phyloP scores from a whole-genome alignment of 2,113 vertebrate species.

The Cheilinus undulatus region DNA sequence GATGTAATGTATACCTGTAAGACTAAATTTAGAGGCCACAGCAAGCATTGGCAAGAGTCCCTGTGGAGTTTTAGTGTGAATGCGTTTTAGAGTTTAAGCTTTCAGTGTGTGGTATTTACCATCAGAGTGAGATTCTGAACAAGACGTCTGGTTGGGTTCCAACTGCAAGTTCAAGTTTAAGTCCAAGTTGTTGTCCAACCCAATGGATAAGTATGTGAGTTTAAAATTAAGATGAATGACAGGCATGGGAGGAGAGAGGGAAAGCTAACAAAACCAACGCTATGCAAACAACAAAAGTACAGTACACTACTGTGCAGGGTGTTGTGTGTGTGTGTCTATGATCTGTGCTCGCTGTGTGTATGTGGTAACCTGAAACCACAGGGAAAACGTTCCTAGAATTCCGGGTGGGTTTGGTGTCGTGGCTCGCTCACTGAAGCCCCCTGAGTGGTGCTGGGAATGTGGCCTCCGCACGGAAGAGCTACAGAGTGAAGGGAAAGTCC shows the following conservation, averaged over 20 bases:
- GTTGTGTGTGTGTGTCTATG: conserved; percentile 57
- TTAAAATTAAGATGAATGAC: conserved; percentile 63
- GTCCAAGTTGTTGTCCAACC: conserved; percentile 41
- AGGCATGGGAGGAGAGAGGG: conserved; percentile 47
- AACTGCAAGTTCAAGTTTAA: conserved; percentile 25
- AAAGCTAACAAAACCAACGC: conserved; percentile 68
- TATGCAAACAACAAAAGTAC: conserved; percentile 78
- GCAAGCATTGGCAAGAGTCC: conserved; percentile 20
- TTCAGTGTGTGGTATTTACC: conserved; percentile 60
- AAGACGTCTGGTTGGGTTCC: conserved; percentile 45
- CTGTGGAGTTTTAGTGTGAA: conserved; percentile 48
- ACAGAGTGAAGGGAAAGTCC: conserved; percentile 62
- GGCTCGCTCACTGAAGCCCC: conserved; percentile 73
- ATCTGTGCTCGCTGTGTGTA: conserved; percentile 63
- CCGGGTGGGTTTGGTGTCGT: conserved; percentile 79
- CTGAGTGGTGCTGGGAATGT: conserved; percentile 75
- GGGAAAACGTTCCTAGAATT: conserved; percentile 82
- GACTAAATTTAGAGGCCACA: conserved; percentile 4
- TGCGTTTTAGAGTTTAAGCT: conserved; percentile 31
- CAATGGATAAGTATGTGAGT: conserved; percentile 44
- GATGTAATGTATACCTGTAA: conserved; percentile 26
- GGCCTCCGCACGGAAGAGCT: conserved; percentile 61
- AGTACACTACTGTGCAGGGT: conserved; percentile 74
- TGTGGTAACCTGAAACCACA: conserved; percentile 80
- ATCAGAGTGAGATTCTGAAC: conserved; percentile 54